These are phyloP conservation scores for Eueremaeus valkanovi DNA, from an alignment of 2,888 invertebrate genomes.

Conservation along the genomic window DNA sequence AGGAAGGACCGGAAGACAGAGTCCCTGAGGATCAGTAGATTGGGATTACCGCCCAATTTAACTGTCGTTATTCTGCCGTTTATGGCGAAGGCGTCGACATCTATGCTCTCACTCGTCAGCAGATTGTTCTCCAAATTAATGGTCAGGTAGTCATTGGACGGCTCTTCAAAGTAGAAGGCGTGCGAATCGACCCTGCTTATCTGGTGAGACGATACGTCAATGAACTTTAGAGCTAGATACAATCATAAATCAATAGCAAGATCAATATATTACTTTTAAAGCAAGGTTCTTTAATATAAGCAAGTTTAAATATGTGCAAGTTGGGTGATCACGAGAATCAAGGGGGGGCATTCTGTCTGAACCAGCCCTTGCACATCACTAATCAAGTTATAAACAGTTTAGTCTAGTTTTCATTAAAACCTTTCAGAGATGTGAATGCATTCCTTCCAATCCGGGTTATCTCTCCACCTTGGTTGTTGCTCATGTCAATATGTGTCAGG, in stretches of 20 bases:
- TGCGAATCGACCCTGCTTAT: not conserved
- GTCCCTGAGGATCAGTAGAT: not conserved
- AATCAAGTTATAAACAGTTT: too few relatives aligned
- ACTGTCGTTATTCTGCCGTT: not conserved
- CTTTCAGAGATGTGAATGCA: conserved; percentile 1
- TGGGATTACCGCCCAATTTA: not conserved
- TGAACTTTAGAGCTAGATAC: not conserved
- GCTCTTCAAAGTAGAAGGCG: not conserved
- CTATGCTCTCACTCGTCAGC: not conserved
- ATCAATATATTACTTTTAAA: too few relatives aligned
- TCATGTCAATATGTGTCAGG: not conserved
- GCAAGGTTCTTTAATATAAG: too few relatives aligned
- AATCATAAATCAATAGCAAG: too few relatives aligned
- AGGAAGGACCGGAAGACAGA: not conserved
- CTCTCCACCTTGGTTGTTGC: not conserved
- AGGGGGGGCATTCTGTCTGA: too few relatives aligned
- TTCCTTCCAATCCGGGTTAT: not conserved
- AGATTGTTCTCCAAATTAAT: not conserved
- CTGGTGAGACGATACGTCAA: not conserved
- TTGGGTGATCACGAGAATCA: too few relatives aligned
- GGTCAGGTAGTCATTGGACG: not conserved
- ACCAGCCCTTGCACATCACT: too few relatives aligned
- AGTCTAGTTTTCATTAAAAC: not conserved
- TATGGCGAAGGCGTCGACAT: not conserved
- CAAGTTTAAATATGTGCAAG: too few relatives aligned